Conservation (phyloP, 2,888 invertebrate genomes). For the Cataglyphis rosenhaueri region DNA sequence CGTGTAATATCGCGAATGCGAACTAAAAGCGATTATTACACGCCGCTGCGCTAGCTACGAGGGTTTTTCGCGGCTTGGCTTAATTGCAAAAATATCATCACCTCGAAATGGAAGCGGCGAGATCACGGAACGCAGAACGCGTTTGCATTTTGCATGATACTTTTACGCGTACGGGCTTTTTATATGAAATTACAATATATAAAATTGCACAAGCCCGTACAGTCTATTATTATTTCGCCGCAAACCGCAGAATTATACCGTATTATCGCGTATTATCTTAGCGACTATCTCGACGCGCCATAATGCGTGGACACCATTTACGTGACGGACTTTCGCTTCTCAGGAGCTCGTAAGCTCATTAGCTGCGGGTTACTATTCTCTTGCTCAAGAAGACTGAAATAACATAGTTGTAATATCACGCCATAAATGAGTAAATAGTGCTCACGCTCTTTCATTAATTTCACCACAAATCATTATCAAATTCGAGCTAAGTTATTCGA, state of each 20-base stretch:
- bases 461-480: background rate
- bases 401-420: slow-evolving; percentile 7
- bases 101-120: slow-evolving; percentile 1
- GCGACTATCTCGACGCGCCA: background rate
- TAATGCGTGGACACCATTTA: background rate
- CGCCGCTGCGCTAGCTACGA: background rate
- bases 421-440: slow-evolving; percentile 1
- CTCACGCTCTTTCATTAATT: background rate
- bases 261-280: slow-evolving; percentile 7
- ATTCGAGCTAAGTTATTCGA: slow-evolving; percentile 1
- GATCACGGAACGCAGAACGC: background rate
- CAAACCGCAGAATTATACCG: background rate
- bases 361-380: slow-evolving; percentile 23
- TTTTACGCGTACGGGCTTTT: background rate
- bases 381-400: background rate
- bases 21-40: slow-evolving; percentile 24
- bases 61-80: background rate
- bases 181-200: background rate
- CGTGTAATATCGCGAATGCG: background rate
- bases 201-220: background rate
- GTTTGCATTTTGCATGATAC: background rate
- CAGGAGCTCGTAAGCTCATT: background rate
- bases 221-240: background rate
- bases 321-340: background rate
- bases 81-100: slow-evolving; percentile 38